Conservation (phyloP, 2,113 vertebrate species). For the Eclectus roratus region DNA sequence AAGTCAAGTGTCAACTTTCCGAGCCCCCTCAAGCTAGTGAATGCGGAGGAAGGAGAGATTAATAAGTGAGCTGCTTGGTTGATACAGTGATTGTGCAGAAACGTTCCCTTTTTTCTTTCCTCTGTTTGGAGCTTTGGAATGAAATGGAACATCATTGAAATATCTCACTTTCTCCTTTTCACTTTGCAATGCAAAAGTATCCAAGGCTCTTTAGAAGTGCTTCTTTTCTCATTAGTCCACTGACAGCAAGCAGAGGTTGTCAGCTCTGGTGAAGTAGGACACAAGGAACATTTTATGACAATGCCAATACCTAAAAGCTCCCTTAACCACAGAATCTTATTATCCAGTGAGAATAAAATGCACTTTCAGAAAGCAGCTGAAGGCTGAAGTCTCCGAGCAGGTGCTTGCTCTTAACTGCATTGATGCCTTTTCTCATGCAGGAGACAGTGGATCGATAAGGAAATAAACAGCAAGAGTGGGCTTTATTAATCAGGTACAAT, state of each 20-base stretch:
- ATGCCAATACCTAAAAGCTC: conserved; percentile 1
- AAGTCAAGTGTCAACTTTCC: conserved; percentile 74
- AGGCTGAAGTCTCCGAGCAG: neutral
- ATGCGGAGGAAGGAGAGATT: conserved; percentile 46
- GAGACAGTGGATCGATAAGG: conserved; percentile 41
- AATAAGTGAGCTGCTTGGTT: conserved; percentile 55
- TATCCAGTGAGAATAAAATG: neutral
- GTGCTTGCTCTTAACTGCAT: conserved; percentile 31
- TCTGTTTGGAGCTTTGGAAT: neutral
- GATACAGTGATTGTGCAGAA: conserved; percentile 51
- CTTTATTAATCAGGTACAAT: conserved; percentile 49
- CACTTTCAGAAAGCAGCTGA: neutral
- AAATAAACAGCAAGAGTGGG: conserved; percentile 45
- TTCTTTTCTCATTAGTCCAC: conserved; percentile 46
- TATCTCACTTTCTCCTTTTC: conserved; percentile 51
- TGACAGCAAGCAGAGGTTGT: conserved; percentile 8
- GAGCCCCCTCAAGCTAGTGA: conserved; percentile 33
- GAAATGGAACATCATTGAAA: conserved; percentile 30
- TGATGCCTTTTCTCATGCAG: conserved; percentile 12
- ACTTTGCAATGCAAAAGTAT: conserved; percentile 16
- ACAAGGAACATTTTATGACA: conserved; percentile 15
- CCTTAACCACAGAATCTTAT: conserved; percentile 20
- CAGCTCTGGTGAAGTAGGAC: neutral
- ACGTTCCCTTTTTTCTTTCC: neutral
- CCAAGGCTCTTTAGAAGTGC: conserved; percentile 10